These are phyloP conservation scores for Tenrec ecaudatus DNA, from an alignment of 2,113 vertebrate genomes.

Conservation along the genomic window DNA sequence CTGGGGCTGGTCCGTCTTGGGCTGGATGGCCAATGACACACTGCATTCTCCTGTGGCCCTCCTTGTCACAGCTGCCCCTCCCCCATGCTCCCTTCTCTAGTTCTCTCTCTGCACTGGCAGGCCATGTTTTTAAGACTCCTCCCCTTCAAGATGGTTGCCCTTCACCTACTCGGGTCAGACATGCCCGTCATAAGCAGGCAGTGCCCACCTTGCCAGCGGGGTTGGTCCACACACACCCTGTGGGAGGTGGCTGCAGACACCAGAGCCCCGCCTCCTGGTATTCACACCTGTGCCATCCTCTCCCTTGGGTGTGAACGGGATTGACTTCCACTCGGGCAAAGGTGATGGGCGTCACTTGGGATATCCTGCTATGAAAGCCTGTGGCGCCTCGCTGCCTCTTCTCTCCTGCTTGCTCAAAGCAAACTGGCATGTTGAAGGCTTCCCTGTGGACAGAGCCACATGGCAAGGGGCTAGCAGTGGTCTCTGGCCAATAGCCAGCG, in stretches of 20 bases:
- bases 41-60: fast-evolving
- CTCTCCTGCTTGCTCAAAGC: not conserved
- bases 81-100: not conserved
- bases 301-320: not conserved
- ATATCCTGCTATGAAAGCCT: not conserved
- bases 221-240: not conserved
- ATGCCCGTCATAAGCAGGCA: not conserved
- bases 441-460: not conserved
- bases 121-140: not conserved
- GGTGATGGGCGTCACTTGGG: not conserved
- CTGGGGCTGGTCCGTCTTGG: not conserved
- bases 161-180: not conserved
- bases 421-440: slow-evolving; percentile 10
- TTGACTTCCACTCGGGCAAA: not conserved
- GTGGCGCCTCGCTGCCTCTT: not conserved
- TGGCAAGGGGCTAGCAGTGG: slow-evolving; percentile 9
- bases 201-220: not conserved
- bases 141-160: not conserved
- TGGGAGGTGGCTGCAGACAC: not conserved
- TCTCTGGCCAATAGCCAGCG: not conserved
- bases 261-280: not conserved
- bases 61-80: not conserved
- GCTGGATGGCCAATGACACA: not conserved
- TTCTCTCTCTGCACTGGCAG: not conserved
- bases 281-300: not conserved